These are phyloP conservation scores for Pseudobourletiella spinata DNA, from an alignment of 1,140 invertebrate species.

Conservation along the genomic window DNA sequence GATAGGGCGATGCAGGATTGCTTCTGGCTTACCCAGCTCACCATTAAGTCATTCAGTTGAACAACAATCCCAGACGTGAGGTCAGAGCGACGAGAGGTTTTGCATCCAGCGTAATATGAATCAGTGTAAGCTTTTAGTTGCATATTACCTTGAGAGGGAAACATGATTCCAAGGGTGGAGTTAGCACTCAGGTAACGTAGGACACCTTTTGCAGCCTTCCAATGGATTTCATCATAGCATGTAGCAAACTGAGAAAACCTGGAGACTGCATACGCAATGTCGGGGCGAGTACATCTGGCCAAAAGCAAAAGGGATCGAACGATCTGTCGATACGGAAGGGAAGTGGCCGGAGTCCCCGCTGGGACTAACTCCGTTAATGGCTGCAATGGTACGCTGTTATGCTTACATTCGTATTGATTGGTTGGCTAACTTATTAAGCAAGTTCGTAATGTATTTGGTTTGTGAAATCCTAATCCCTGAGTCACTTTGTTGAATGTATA, in stretches of 20 bases:
- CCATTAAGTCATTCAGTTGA: neutral
- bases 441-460: neutral
- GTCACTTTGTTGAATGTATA: constrained; percentile 14
- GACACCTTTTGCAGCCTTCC: constrained; percentile 29
- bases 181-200: constrained; percentile 41
- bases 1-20: constrained; percentile 41
- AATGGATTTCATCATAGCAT: constrained; percentile 22
- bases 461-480: constrained; percentile 8
- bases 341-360: neutral
- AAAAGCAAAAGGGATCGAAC: constrained; percentile 41
- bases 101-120: constrained; percentile 39
- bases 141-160: neutral
- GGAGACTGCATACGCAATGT: constrained; percentile 38
- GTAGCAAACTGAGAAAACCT: constrained; percentile 25
- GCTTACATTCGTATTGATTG: constrained; percentile 16
- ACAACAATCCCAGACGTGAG: neutral
- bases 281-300: constrained; percentile 38
- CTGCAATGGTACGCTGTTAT: constrained; percentile 11
- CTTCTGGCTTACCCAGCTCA: constrained; percentile 40
- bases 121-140: constrained; percentile 40
- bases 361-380: constrained; percentile 5
- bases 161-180: constrained; percentile 30
- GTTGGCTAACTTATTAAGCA: constrained; percentile 14
- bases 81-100: neutral
- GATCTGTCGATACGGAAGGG: constrained; percentile 31